phyloP scores from a whole-genome alignment of 92 coral and sea anemone species.

The Umimayanthus kanabou region DNA sequence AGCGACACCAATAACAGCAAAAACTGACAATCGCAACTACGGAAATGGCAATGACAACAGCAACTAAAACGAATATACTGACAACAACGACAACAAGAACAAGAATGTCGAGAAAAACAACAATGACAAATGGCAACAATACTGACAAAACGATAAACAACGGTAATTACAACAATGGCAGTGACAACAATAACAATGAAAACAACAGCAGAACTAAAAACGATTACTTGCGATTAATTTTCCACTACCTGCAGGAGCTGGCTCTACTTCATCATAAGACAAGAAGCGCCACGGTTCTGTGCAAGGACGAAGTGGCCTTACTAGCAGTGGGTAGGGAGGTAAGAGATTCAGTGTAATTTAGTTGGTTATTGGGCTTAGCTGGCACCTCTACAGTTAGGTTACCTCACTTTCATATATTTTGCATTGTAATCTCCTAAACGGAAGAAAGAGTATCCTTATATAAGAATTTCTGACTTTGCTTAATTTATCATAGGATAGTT shows the following conservation, averaged over 20 bases:
- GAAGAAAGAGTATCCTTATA: no score
- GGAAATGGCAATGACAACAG: no score
- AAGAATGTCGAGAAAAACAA: no score
- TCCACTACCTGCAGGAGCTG: conserved; percentile 60
- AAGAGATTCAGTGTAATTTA: background rate
- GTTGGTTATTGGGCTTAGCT: background rate
- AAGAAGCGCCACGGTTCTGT: conserved; percentile 89
- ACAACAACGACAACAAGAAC: no score
- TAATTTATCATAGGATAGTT: background rate
- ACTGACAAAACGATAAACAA: no score
- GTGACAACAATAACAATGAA: no score
- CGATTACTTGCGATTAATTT: background rate
- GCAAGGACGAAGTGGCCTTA: conserved; percentile 88
- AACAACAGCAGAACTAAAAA: no score
- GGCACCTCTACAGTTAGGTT: background rate
- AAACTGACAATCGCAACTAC: no score
- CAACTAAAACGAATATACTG: no score
- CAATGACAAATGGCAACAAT: no score
- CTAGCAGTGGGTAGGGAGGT: conserved; percentile 94
- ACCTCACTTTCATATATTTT: background rate
- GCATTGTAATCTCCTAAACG: background rate
- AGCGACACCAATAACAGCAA: no score
- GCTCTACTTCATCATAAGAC: conserved; percentile 87
- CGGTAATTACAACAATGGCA: no score
- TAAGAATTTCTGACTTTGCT: background rate